Evolutionary conservation across 2,888 invertebrate genomes (phyloP), one percentile per base, ranked within the genome.

Genomic region (Siphlonurus alternatus): DNA sequence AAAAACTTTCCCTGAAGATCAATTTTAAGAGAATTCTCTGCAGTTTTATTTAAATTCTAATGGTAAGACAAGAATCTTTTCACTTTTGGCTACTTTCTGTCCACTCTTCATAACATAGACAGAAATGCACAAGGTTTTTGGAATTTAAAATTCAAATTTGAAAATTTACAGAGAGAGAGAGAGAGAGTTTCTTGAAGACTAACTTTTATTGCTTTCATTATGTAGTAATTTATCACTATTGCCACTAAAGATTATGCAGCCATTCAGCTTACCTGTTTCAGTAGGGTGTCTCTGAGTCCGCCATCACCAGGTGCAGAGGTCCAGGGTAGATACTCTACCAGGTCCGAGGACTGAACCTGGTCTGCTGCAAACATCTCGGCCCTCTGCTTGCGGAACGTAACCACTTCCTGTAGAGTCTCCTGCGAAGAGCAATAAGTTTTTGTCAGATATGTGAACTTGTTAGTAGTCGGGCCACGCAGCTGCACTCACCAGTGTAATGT

Each of bases 301-400:
- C 76, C 75, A 62, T 78, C 76, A 3, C 86, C 86, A 15, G 79
- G 73, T 62, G 83, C 80, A 1, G 85, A 83, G 0, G 89, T 87
- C 90, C 90, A 91, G 0, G 89, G 88, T 19, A 87, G 74, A 72
- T 85, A 86, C 71, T 88, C 87, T 5, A 64, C 53, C 7, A 56
- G 7, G n/a, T 56, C 56, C 5, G 56, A 56, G 56, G 56, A n/a
- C 7, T 5, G 5, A 10, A 56, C 56, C 7, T n/a, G 64, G 63
- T 66, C 74, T 2, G 82, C 76, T 1, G 74, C 72, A 68, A 80
- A 85, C 64, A 76, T 75, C 22, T 77, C 76, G 0, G 76, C 74
- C 72, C 83, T 82, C 69, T 79, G 80, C 69, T 83, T 81, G 23
- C 88, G 80, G 69, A 80, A 80, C 69, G 79, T 80, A 5, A 84